Evolutionary conservation across 2,888 invertebrate genomes (phyloP), one percentile per base, ranked within the genome.

Genomic region (Cepaea hortensis): DNA sequence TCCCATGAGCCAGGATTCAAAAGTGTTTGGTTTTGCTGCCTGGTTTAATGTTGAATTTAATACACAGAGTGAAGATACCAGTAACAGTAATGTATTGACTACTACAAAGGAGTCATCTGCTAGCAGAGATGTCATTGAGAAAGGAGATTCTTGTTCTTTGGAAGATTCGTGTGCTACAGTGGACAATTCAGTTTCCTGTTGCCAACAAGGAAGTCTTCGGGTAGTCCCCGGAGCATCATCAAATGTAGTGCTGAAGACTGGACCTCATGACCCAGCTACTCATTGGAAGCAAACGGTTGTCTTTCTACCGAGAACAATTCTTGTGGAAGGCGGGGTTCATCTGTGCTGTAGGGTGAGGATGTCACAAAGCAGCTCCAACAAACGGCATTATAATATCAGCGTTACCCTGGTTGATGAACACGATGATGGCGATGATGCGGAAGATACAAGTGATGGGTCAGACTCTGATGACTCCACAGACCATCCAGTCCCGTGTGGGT

Each of bases 271-370:
- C 0, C 95, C 96, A 0, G 95, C 96, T 48, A 98, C 98, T 0
- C 98, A 98, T 95, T 98, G 98, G 98, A 98, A 98, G 93, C 98
- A 98, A 94, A 98, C 98, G 0, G 96, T 98, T 1, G 98, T 98
- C 94, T 97, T 97, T 92, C 95, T 98, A 20, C 96, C 96, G 89
- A 96, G 97, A 90, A 96, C 97, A 65, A 95, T 97, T 80, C 94
- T 95, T 81, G 96, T 98, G 0, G 96, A 96, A 89, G 95, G 96
- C 94, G 97, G 97, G n/a, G 92, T 93, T 61, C 85, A 72, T 15
- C 87, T 93, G 23, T 87, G 86, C 68, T 93, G 92, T 88, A 88
- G 87, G 50, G 81, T 93, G 18, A 89, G 89, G 6, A 89, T 93
- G 35, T 86, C 87, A 2, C 93, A 93, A 81, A 92, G 92, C 86